These are phyloP conservation scores for Odiellus spinosus DNA, from an alignment of 2,888 invertebrate species.

Conservation along the genomic window DNA sequence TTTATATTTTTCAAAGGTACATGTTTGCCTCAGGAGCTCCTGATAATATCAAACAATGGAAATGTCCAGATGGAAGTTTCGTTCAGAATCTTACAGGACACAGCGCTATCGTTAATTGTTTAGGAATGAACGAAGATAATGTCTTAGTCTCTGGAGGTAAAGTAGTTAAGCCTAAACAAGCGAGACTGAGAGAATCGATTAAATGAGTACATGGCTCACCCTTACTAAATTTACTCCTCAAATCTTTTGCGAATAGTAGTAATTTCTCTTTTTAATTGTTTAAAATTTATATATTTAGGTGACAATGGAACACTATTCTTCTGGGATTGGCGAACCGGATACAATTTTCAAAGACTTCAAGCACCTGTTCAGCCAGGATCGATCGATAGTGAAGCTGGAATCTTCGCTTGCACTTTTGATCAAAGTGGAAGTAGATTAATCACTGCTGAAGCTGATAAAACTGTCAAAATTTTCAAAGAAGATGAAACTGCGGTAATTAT, in stretches of 20 bases:
- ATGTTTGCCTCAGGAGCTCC: slow-evolving; percentile 97
- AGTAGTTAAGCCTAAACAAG: not conserved
- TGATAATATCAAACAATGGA: slow-evolving; percentile 99
- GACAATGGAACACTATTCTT: slow-evolving; percentile 94
- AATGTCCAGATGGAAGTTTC: slow-evolving; percentile 92
- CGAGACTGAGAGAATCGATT: no score
- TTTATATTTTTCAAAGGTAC: slow-evolving; percentile 37
- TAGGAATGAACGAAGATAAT: slow-evolving; percentile 86
- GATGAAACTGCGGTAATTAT: slow-evolving; percentile 64
- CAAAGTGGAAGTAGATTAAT: slow-evolving; percentile 85
- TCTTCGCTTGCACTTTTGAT: slow-evolving; percentile 90
- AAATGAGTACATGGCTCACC: no score
- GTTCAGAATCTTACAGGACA: slow-evolving; percentile 93
- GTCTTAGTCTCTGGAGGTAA: slow-evolving; percentile 83
- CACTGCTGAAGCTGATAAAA: slow-evolving; percentile 96
- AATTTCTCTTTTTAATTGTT: no score
- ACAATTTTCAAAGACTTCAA: slow-evolving; percentile 84
- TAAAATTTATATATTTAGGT: slow-evolving; percentile 36
- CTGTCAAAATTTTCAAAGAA: slow-evolving; percentile 95
- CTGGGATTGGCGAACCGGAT: slow-evolving; percentile 99
- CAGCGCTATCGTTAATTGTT: slow-evolving; percentile 90
- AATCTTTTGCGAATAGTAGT: no score
- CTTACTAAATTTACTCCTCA: no score
- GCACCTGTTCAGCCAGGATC: slow-evolving; percentile 95
- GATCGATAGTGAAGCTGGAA: slow-evolving; percentile 97